These are phyloP conservation scores for Pollicipes pollicipes DNA, from an alignment of 1,140 invertebrate species.

Conservation along the genomic window DNA sequence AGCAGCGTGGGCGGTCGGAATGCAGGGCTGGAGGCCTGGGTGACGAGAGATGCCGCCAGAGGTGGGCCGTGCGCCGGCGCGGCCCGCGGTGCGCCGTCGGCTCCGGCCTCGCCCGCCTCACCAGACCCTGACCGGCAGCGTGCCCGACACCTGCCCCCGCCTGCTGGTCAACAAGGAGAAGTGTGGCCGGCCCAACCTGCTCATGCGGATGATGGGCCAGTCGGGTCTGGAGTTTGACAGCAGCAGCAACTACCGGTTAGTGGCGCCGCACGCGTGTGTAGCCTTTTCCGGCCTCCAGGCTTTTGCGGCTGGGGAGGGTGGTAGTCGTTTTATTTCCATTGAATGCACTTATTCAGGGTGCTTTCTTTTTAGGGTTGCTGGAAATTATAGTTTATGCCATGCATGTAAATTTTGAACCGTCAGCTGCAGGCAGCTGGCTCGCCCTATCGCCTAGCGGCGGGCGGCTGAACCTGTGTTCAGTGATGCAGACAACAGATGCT, in stretches of 20 bases:
- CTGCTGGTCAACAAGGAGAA: slow-evolving; percentile 69
- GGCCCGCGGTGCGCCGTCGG: neutral
- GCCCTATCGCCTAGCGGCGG: too few species aligned
- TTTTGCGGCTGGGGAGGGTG: slow-evolving; percentile 18
- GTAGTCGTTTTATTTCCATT: slow-evolving; percentile 45
- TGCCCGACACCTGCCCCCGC: slow-evolving; percentile 48
- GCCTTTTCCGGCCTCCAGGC: neutral
- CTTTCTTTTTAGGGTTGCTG: neutral
- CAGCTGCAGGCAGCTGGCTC: slow-evolving; percentile 11
- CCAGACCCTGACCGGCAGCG: slow-evolving; percentile 33
- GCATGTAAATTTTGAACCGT: slow-evolving; percentile 6
- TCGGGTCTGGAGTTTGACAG: slow-evolving; percentile 4
- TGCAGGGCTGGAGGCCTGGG: neutral
- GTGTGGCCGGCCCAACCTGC: slow-evolving; percentile 37
- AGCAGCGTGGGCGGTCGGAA: neutral
- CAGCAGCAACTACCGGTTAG: neutral
- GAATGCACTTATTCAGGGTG: too few species aligned
- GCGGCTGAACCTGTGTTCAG: too few species aligned
- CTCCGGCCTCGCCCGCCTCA: neutral
- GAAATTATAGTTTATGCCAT: neutral
- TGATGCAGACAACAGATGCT: too few species aligned
- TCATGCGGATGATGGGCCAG: slow-evolving; percentile 37
- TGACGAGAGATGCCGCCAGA: neutral
- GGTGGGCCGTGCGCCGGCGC: neutral
- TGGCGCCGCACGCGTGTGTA: neutral